phyloP scores from a whole-genome alignment of 2,888 invertebrate genomes.

The Serrognathus titanus region DNA sequence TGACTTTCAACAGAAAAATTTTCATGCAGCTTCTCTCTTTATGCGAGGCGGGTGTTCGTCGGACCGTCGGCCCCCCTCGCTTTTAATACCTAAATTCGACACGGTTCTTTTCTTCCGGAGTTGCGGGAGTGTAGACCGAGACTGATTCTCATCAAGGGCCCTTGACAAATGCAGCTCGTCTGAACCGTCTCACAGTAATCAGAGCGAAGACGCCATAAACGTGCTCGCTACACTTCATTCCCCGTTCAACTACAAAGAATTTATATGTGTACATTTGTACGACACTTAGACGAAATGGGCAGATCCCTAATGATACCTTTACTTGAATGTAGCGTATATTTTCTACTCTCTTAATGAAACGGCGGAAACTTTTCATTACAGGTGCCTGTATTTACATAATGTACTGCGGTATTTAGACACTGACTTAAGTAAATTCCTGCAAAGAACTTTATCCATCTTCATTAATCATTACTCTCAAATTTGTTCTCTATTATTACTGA shows the following conservation, averaged over 20 bases:
- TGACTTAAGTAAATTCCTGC: conserved; percentile 3
- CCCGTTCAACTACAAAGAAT: conserved; percentile 37
- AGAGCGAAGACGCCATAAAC: conserved; percentile 33
- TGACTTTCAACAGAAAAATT: too few relatives aligned
- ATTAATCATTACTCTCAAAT: too few relatives aligned
- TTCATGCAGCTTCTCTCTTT: too few relatives aligned
- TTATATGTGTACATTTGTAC: conserved; percentile 39
- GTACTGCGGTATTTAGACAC: background rate
- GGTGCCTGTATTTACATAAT: conserved; percentile 15
- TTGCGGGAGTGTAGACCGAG: conserved; percentile 20
- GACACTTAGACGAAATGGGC: conserved; percentile 36
- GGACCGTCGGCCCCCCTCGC: background rate
- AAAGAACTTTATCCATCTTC: background rate
- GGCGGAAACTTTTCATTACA: conserved; percentile 15
- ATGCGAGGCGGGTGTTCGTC: background rate
- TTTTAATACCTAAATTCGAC: background rate
- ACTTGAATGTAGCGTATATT: conserved; percentile 6
- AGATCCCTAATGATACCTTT: conserved; percentile 22
- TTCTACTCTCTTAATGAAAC: conserved; percentile 9
- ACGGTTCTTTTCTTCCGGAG: conserved; percentile 2
- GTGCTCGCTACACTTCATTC: conserved; percentile 36
- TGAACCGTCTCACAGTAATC: conserved; percentile 31
- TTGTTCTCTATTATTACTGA: too few relatives aligned
- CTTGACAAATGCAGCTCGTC: conserved; percentile 36
- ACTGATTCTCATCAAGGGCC: conserved; percentile 31